A percentile compares a stretch with the other conserved stretches of the same genome.
Conservation (phyloP, 2,113 vertebrate genomes). For the Jacana jacana region DNA sequence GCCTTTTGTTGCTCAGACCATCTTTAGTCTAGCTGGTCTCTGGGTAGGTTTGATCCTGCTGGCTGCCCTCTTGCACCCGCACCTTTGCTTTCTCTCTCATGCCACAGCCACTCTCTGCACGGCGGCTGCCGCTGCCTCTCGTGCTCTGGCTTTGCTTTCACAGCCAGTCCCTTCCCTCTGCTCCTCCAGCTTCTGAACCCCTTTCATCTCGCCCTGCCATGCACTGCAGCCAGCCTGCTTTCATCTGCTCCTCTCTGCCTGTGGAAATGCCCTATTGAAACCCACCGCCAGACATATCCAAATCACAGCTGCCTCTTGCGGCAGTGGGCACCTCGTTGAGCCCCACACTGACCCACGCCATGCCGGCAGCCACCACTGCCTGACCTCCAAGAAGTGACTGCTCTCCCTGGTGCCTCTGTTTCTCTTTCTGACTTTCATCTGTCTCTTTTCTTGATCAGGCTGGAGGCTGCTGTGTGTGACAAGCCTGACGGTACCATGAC, state of each 20-base stretch:
- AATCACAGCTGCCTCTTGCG: fast-evolving
- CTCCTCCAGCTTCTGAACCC: neutral
- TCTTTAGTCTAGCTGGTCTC: neutral
- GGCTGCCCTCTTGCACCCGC: fast-evolving
- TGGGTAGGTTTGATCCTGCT: neutral
- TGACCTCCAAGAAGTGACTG: neutral
- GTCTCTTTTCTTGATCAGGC: neutral
- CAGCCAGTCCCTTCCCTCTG: neutral
- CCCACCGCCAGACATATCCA: fast-evolving
- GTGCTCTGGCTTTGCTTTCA: neutral
- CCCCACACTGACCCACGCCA: fast-evolving
- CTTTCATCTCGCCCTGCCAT: neutral
- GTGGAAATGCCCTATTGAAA: neutral
- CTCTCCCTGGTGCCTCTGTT: neutral
- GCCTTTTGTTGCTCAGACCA: neutral
- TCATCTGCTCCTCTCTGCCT: neutral
- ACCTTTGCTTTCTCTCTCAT: neutral
- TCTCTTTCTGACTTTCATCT: neutral
- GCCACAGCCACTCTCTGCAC: fast-evolving
- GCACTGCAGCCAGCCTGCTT: neutral
- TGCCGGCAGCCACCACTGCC: fast-evolving
- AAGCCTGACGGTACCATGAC: neutral
- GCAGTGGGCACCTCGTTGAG: fast-evolving
- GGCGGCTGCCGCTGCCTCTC: neutral
- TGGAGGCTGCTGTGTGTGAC: neutral